Evolutionary conservation across 2,888 invertebrate genomes (phyloP), one percentile per base, ranked within the genome.

Genomic region (Alloscopus bannaensis): DNA sequence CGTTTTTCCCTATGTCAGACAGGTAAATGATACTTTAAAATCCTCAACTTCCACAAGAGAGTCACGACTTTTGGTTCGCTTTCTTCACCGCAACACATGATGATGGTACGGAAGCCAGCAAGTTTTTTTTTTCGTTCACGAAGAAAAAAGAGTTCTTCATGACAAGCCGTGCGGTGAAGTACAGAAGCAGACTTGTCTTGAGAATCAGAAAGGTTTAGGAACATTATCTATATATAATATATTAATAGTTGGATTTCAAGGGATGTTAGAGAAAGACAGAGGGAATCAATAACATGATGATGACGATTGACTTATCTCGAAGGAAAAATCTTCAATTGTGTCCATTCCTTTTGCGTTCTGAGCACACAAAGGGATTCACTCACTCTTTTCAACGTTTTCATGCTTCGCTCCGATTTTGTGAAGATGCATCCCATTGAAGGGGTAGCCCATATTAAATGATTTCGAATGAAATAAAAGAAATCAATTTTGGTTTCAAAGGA

Each of bases 11-110:
- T 45, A 42, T 28, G 42, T 69, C 66, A 70, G 76, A 66, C 80
- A 76, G 71, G 65, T 80, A 80, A 80, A 80, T 71, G 76, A 80
- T 80, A 69, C 70, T 71, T 71, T 64, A 64, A 66, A 76, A n/a
- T 68, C 65, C 62, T 73, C 55, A 29, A 47, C 69, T 52, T 75
- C 77, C 70, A 80, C 77, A 60, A 64, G 77, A 80, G 65, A 52
- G 77, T 82, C 82, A 82, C 82, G 82, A 82, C 72, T 82, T 82
- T 77, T 29, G 20, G 26, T 60, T 13, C 22, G 1, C 18, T 18
- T 24, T 47, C 28, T 8, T 57, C 18, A 18, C 55, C 60, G 52
- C 59, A 16, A 28, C 22, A 42, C 52, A 29, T 47, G 4, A n/a
- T 28, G 28, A 2, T 16, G 20, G 36, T 64, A 69, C 70, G 70